Base-by-base conservation (phyloP, 2,797 vertebrate genomes). In the Helicolenus hilgendorfi region DNA sequence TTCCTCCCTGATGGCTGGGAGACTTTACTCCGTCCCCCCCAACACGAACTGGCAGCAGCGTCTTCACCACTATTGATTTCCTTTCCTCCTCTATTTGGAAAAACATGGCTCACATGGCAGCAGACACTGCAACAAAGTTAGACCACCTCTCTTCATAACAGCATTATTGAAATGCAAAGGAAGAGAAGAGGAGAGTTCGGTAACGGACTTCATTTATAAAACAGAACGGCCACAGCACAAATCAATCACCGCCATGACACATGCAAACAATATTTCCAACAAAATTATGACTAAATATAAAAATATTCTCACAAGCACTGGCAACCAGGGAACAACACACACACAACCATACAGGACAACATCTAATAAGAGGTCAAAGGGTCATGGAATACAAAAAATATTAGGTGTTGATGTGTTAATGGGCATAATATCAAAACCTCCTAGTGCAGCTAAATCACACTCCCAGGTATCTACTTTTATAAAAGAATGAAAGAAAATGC, bases 61-160 rank as follows among this genome's bases (percentile, higher is more conserved):
- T 89, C 86, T 91, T 90, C 90, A 77, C 93, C 77, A 1, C 80
- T 89, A 96, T 96, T 72, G 95, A 96, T 96, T 96, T 95, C 79
- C 95, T 89, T 86, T 96, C 94, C 31, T 83, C 55, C 68, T 83
- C 78, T 26, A 87, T 96, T 92, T 92, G 75, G 71, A 79, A 86
- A 85, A 89, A 88, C 90, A 92, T 81, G 86, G 70, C 58, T 96
- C 87, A 90, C 85, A 74, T 85, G 41, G 78, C 84, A 79, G 77
- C 56, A 90, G 84, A 89, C 65, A 15, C 64, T 3, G 9, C 56
- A 77, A 71, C 69, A 71, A 80, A 88, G 82, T 91, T 80, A 53
- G 67, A 81, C 76, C 24, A 71, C 45, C 58, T 79, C 79, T 77
- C 67, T 73, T 87, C 75, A 81, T 80, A 84, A 89, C 62, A 68